Base-by-base conservation (phyloP, 2,113 vertebrate species). In the Xiphias gladius region DNA sequence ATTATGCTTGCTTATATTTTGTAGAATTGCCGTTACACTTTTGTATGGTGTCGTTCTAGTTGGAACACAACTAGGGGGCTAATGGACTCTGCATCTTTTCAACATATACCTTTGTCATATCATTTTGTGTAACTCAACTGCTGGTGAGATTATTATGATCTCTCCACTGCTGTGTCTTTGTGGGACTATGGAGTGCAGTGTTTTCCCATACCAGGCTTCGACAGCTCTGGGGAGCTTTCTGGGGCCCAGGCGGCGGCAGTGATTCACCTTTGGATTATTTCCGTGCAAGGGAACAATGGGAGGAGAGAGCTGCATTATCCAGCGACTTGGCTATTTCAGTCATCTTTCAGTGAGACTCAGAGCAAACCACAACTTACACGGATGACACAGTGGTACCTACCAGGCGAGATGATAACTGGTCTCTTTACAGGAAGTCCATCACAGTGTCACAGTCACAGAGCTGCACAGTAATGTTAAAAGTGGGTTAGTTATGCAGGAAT, bases 201-300 rank as follows among this genome's bases (percentile, higher is more conserved):
- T 69, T 75, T 70, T 70, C 43, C 28, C 22, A 14, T 3, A 57
- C 30, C 11, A 13, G 48, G 68, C 54, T 35, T 48, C 1, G 2
- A 17, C 57, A 65, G 62, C 69, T 81, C 79, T 55, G 41, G 39
- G 75, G 50, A 72, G 26, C 28, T 61, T 69, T 76, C 64, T 66
- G 58, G 61, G 70, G 48, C 69, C 80, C 62, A 41, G 64, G 69
- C 68, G 73, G 61, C 68, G 43, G 55, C 55, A 8, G 39, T 61
- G 66, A 81, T 58, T 84, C 74, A 80, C 73, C 26, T 32, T 59
- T 73, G 66, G 61, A 87, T 83, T 79, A 67, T 55, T 39, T 73
- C 64, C 81, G 65, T 46, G 50, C 10, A 24, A 69, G 43, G 59
- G 80, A 58, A 46, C 66, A 75, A 74, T 67, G 28, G 58, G 5